A percentile compares a stretch with the other conserved stretches of the same genome.
These are phyloP conservation scores for Xiphophorus hellerii DNA, from an alignment of 2,113 vertebrate genomes.

Conservation along the genomic window DNA sequence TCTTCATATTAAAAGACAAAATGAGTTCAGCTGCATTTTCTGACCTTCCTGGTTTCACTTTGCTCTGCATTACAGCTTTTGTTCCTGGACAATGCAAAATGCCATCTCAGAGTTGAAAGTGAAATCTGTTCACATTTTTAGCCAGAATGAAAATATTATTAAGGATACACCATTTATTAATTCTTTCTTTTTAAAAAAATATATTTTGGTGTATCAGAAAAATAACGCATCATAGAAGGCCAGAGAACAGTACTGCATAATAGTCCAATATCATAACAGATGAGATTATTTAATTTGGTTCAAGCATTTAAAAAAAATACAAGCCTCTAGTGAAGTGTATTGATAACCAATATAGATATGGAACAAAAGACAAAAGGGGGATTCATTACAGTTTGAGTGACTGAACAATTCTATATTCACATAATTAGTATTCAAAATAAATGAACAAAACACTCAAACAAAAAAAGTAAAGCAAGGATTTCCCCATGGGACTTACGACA, in stretches of 20 bases:
- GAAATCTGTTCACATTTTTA: not conserved
- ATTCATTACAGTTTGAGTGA: slow-evolving; percentile 27
- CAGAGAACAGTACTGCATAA: not conserved
- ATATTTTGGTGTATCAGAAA: slow-evolving; percentile 16
- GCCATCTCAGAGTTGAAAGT: slow-evolving; percentile 21
- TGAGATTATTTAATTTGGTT: slow-evolving; percentile 32
- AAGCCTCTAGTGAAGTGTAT: slow-evolving; percentile 14
- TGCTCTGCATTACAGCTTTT: slow-evolving; percentile 2
- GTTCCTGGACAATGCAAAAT: not conserved
- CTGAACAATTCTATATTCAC: slow-evolving; percentile 39
- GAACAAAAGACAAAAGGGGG: slow-evolving; percentile 19
- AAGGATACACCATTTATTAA: not conserved
- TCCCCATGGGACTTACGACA: slow-evolving; percentile 77
- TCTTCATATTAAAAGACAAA: slow-evolving; percentile 5
- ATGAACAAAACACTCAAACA: slow-evolving; percentile 12
- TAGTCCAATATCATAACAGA: slow-evolving; percentile 29
- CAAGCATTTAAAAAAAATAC: slow-evolving; percentile 15
- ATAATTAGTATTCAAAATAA: slow-evolving; percentile 24
- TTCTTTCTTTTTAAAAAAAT: not conserved
- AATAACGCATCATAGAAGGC: not conserved
- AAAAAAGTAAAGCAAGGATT: not conserved
- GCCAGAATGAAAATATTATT: not conserved
- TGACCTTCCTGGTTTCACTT: slow-evolving; percentile 14
- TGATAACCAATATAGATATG: slow-evolving; percentile 41
- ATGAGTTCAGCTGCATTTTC: not conserved